These are phyloP conservation scores for Barypeithes pellucidus DNA, from an alignment of 2,888 invertebrate genomes.

Conservation along the genomic window DNA sequence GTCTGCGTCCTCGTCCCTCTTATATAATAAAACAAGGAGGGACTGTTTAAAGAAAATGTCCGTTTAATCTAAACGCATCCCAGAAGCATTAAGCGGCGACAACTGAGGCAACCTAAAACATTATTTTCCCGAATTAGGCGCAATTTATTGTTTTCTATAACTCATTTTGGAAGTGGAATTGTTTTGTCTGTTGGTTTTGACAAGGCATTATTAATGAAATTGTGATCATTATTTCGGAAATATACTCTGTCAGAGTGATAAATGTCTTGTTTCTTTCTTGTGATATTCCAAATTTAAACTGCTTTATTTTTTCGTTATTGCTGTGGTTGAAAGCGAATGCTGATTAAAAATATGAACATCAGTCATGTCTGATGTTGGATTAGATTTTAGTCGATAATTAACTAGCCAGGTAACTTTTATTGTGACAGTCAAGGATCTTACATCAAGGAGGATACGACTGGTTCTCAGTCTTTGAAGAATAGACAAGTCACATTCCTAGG, in stretches of 20 bases:
- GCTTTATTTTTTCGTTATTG: background rate
- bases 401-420: no score
- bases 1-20: no score
- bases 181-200: constrained; percentile 36
- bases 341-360: background rate
- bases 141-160: constrained; percentile 44
- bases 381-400: no score
- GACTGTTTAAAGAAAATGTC: background rate
- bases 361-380: no score
- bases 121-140: constrained; percentile 32
- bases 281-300: background rate
- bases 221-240: constrained; percentile 36
- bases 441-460: no score
- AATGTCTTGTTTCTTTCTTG: constrained; percentile 22
- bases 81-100: constrained; percentile 27
- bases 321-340: background rate
- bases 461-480: no score
- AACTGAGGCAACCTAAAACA: constrained; percentile 34
- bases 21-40: no score
- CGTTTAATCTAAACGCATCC: background rate
- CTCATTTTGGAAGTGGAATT: constrained; percentile 38
- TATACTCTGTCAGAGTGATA: constrained; percentile 21
- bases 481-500: no score
- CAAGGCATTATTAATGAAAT: constrained; percentile 39
- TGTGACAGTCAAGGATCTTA: no score